Percentiles rank a stretch among this genome's conserved stretches.
Conservation (phyloP, 2,797 vertebrate genomes). For the Cephalopachus bancanus region DNA sequence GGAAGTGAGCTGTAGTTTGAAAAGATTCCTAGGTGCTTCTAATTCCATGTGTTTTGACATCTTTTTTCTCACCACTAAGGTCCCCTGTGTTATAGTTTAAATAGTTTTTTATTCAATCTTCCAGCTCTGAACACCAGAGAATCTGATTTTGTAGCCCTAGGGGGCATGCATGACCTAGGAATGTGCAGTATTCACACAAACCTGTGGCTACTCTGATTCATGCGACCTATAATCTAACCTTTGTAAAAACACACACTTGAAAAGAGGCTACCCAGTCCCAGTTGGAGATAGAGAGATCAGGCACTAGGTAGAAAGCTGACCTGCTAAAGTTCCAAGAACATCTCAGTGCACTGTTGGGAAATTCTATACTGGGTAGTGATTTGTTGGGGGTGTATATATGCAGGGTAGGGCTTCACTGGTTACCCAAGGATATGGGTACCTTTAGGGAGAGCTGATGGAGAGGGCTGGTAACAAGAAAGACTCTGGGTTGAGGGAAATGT, state of each 20-base stretch:
- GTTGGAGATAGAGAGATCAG: not conserved
- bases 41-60: not conserved
- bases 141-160: not conserved
- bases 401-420: not conserved
- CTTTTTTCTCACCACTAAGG: fast-evolving
- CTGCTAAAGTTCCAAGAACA: not conserved
- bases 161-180: not conserved
- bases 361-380: not conserved
- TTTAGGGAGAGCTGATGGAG: not conserved
- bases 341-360: not conserved
- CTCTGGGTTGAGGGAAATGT: too few species aligned
- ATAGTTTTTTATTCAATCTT: too few species aligned
- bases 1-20: not conserved
- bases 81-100: too few species aligned
- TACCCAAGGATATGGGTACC: not conserved
- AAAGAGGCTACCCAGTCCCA: not conserved
- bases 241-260: not conserved
- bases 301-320: not conserved
- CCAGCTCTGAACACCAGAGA: not conserved
- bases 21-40: not conserved
- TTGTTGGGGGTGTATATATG: not conserved
- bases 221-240: not conserved
- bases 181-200: fast-evolving
- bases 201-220: not conserved
- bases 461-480: not conserved